Evolutionary conservation across 1,140 invertebrate genomes (phyloP).

Genomic region (Bombus sibiricus): DNA sequence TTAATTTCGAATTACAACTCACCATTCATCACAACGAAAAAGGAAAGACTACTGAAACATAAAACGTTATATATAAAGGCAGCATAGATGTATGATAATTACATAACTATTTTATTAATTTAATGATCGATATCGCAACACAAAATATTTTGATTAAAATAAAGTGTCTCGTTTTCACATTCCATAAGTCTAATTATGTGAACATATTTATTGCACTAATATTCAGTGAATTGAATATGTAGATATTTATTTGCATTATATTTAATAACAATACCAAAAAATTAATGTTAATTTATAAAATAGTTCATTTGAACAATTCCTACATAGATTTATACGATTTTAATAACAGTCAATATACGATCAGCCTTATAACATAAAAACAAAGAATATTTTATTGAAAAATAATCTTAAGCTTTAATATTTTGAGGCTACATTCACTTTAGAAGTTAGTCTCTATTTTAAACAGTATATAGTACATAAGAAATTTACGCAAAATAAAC

Average conservation of each 20-base stretch:
- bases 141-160: constrained; percentile 36
- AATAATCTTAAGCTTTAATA: constrained; percentile 42
- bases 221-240: constrained; percentile 2
- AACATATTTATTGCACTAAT: constrained; percentile 47
- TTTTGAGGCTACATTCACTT: constrained; percentile 34
- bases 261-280: background rate
- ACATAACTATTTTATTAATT: constrained; percentile 29
- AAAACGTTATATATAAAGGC: constrained; percentile 8
- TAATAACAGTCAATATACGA: constrained; percentile 48
- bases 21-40: constrained; percentile 21
- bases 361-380: constrained; percentile 41
- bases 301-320: constrained; percentile 1
- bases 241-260: constrained; percentile 37
- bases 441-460: constrained; percentile 14
- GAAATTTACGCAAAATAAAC: constrained; percentile 7
- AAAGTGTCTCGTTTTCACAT: constrained; percentile 44
- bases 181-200: constrained; percentile 42
- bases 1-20: background rate
- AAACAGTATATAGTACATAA: constrained; percentile 9
- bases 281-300: constrained; percentile 34
- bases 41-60: constrained; percentile 29
- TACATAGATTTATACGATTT: constrained; percentile 6
- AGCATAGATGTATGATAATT: constrained; percentile 16
- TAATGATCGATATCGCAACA: constrained; percentile 14
- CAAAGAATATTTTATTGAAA: constrained; percentile 25